phyloP scores from a whole-genome alignment of 2,888 invertebrate genomes.

The Eristalis pertinax region DNA sequence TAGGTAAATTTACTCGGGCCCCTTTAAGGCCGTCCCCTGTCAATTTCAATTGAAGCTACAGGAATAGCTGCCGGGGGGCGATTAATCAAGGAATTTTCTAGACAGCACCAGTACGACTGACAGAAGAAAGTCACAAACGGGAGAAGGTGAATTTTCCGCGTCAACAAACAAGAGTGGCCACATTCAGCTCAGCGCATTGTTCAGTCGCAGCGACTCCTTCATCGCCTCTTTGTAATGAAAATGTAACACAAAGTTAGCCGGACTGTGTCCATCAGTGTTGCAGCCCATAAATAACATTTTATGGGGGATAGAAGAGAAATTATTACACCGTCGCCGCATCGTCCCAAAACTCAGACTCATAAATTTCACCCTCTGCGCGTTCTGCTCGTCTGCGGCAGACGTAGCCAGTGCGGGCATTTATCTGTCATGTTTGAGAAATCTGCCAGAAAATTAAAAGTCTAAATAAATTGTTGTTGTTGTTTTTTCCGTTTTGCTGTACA shows the following conservation, averaged over 20 bases:
- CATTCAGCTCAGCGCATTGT: neutral
- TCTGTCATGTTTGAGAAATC: conserved; percentile 56
- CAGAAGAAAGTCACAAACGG: conserved; percentile 1
- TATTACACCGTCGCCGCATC: conserved; percentile 51
- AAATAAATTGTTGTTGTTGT: conserved; percentile 47
- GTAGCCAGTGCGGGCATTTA: conserved; percentile 27
- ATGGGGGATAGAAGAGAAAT: conserved; percentile 65
- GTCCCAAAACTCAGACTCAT: conserved; percentile 62
- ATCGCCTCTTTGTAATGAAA: conserved; percentile 34
- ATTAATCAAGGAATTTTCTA: conserved; percentile 46
- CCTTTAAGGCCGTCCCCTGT: conserved; percentile 22
- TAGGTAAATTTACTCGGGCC: conserved; percentile 52
- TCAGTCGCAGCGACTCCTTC: neutral
- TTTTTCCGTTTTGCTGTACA: neutral
- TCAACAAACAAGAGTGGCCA: conserved; percentile 30
- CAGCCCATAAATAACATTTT: conserved; percentile 62
- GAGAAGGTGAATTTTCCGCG: conserved; percentile 41
- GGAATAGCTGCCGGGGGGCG: conserved; percentile 7
- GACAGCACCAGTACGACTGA: neutral
- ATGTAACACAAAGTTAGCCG: conserved; percentile 54
- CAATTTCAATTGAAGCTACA: conserved; percentile 41
- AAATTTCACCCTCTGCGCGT: conserved; percentile 55
- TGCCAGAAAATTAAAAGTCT: conserved; percentile 63
- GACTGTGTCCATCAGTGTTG: conserved; percentile 62
- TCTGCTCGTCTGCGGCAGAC: conserved; percentile 27